phyloP scores from a whole-genome alignment of 1,140 invertebrate genomes.

The Cryptotermes secundus region DNA sequence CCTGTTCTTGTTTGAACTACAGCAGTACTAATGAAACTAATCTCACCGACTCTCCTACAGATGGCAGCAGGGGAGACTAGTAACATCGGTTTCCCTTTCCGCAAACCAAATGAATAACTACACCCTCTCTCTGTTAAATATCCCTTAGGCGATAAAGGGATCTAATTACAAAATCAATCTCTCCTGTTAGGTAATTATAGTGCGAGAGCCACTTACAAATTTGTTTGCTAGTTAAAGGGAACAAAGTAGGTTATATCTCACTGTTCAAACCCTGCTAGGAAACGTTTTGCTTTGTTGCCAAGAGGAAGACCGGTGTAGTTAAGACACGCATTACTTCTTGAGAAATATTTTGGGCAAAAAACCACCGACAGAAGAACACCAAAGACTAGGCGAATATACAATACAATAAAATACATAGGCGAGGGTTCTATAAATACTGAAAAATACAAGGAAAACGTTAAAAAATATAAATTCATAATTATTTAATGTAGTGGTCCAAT shows the following conservation, averaged over 20 bases:
- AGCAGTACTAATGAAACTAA: conserved; percentile 31
- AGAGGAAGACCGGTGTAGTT: no score
- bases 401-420: no score
- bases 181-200: conserved; percentile 29
- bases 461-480: no score
- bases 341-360: no score
- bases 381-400: no score
- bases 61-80: not conserved
- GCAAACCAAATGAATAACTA: conserved; percentile 31
- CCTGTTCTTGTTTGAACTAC: not conserved
- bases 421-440: no score
- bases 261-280: conserved; percentile 11
- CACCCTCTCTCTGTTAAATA: conserved; percentile 26
- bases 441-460: no score
- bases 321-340: no score
- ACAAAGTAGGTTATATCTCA: conserved; percentile 32
- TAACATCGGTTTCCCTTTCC: not conserved
- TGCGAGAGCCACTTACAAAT: conserved; percentile 12
- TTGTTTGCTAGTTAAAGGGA: conserved; percentile 29
- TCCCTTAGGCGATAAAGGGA: conserved; percentile 31
- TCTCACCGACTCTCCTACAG: not conserved
- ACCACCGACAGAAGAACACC: no score
- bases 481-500: no score
- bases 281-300: conserved; percentile 23
- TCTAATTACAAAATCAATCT: conserved; percentile 35